Base-by-base conservation (phyloP, 2,113 vertebrate genomes). In the Percopsis transmontana region DNA sequence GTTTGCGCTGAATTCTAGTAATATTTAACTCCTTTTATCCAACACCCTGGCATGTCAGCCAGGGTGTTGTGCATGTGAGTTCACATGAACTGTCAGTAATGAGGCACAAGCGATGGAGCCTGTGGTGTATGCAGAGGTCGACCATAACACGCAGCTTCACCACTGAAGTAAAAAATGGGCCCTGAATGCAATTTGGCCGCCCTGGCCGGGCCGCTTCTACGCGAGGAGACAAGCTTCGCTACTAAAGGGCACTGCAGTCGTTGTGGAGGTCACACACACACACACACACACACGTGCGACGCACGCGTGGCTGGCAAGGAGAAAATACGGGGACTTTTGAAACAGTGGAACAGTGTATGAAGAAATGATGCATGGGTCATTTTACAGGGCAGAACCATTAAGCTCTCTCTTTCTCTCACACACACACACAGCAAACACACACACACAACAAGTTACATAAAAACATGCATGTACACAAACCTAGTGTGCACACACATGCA, bases 361-460 rank as follows among this genome's bases (percentile, higher is more conserved):
- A 80, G 83, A 79, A 85, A 84, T 79, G 82, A 88, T 78, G 76
- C 57, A n/a, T 54, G 85, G 81, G 86, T 88, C 81, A 76, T 87
- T 90, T 90, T 88, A 87, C 87, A 74, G 74, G 82, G 77, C 66
- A 14, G 77, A n/a, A 56, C 77, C 85, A 89, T 91, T 88, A 86
- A 88, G 27, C 45, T 48, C 45, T 48, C 45, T n/a, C 45, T 48
- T 14, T 48, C 10, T 48, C 45, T 48, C 45, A 1, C 15, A 48
- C 45, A n/a, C 18, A 62, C 23, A 27, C 41, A 48, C 42, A 23
- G n/a, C 21, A 42, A 8, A 47, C 44, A 55, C 20, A 55, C 51
- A 53, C 19, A 54, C 52, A 54, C 53, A 55, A 3, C 45, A 48
- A n/a, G 18, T 48, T n/a, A 48, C 12, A 48, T n/a, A n/a, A n/a